A percentile compares a stretch with the other conserved stretches of the same genome.
These are phyloP conservation scores for Drosophila hydei DNA, from an alignment of 1,140 invertebrate species.

Conservation along the genomic window DNA sequence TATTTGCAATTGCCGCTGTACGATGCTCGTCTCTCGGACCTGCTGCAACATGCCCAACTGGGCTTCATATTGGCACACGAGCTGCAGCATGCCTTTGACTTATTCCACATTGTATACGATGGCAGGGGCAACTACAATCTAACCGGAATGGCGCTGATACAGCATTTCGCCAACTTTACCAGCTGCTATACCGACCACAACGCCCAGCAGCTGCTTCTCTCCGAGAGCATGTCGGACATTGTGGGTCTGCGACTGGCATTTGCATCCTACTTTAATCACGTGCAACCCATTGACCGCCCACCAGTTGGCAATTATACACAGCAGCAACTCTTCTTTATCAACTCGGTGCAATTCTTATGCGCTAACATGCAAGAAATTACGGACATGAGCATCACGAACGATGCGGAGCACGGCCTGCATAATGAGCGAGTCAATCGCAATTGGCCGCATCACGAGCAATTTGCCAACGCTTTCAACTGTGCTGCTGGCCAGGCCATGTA, in stretches of 20 bases:
- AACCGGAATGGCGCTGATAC: constrained; percentile 39
- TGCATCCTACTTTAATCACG: constrained; percentile 42
- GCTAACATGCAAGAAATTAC: constrained; percentile 53
- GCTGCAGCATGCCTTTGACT: constrained; percentile 62
- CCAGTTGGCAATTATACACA: constrained; percentile 13
- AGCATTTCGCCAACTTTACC: constrained; percentile 50
- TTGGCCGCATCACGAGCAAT: constrained; percentile 63
- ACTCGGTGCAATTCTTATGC: constrained; percentile 67
- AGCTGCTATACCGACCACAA: constrained; percentile 37
- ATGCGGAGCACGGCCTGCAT: constrained; percentile 53
- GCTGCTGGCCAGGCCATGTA: constrained; percentile 45
- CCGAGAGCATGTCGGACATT: constrained; percentile 62
- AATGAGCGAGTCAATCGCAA: constrained; percentile 61
- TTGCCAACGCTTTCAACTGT: constrained; percentile 56
- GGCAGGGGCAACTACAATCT: constrained; percentile 50
- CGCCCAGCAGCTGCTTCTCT: constrained; percentile 31
- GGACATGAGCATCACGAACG: constrained; percentile 11
- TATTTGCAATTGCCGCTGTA: constrained; percentile 60
- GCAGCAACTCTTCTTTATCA: constrained; percentile 61
- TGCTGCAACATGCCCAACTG: constrained; percentile 54
- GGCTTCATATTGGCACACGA: constrained; percentile 68
- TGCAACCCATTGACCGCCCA: background rate
- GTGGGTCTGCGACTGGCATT: constrained; percentile 54
- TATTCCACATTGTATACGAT: constrained; percentile 66
- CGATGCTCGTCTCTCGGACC: constrained; percentile 29